Evolutionary conservation across 2,797 vertebrate species (phyloP), one percentile per base, ranked within the genome.

Genomic region (Zenarchopterus dispar): DNA sequence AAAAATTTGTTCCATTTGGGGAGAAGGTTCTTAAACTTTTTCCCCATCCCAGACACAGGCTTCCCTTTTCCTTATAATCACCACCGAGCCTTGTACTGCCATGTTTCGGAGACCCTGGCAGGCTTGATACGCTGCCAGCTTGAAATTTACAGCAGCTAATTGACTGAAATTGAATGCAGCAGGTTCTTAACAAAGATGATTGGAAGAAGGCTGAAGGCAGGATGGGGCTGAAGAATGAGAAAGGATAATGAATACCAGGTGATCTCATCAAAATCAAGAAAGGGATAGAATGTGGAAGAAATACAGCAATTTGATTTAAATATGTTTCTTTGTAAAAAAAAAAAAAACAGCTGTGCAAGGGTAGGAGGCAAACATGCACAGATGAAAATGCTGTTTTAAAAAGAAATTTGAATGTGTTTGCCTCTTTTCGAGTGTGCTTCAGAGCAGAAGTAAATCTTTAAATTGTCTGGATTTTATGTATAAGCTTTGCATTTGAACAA

Each of bases 71-170:
- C 41, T 7, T 11, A 19, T 80, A 88, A 84, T 87, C 63, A 78
- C 77, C 54, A 11, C 50, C 18, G 64, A 69, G 70, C 62, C 70
- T 56, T 44, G 49, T 55, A 56, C 2, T 55, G 66, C 68, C 75
- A 48, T 6, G 31, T 80, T 75, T 47, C 56, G 55, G 60, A 82
- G 71, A 70, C 68, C 42, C 41, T 13, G 55, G 47, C 72, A 78
- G 73, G 73, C 85, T 84, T 72, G 47, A 86, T 81, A 65, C 77
- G 73, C 77, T 79, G 90, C 73, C 24, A 60, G 47, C 1, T 77
- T 81, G 65, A 89, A 88, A 93, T 88, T 89, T 91, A 88, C 84
- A 78, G 79, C 62, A 70, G 61, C 80, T 91, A 92, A 94, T 84
- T 71, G 84, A 78, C 49, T 61, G 70, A 89, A 92, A 88, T 84